A percentile compares a stretch with the other conserved stretches of the same genome.
phyloP scores from a whole-genome alignment of 35 echinoderm and acorn worm genomes.

The Anneissia japonica region DNA sequence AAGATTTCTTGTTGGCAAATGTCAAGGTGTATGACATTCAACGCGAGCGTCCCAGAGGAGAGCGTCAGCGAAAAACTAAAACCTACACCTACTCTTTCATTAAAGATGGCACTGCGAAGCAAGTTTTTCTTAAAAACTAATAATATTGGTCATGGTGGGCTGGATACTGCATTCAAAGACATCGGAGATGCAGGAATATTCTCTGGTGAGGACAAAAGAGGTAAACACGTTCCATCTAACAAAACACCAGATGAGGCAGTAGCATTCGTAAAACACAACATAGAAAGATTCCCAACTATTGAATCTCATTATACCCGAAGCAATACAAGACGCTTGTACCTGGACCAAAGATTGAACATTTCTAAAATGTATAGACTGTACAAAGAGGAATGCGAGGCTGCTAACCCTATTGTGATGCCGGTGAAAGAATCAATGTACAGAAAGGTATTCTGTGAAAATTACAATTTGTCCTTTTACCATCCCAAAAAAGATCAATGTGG shows the following conservation, averaged over 20 bases:
- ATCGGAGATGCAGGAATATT: not conserved
- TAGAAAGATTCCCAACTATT: conserved; percentile 12
- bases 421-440: not conserved
- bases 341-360: not conserved
- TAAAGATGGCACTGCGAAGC: conserved; percentile 9
- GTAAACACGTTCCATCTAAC: not conserved
- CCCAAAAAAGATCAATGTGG: conserved; percentile 47
- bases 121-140: not conserved
- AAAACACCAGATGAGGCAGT: conserved; percentile 16
- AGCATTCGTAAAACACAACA: not conserved
- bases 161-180: not conserved
- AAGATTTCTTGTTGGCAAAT: no score
- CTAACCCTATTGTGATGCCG: not conserved
- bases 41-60: no score
- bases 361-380: conserved; percentile 22
- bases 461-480: conserved; percentile 40
- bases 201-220: conserved; percentile 2
- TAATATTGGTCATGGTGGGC: conserved; percentile 9
- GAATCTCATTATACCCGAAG: conserved; percentile 15
- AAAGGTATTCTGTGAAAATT: conserved; percentile 40
- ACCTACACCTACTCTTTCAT: conserved; percentile 12
- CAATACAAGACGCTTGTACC: not conserved
- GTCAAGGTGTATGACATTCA: no score
- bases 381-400: not conserved
- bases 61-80: conserved; percentile 3